Base-by-base conservation (phyloP, 1,140 invertebrate species). In the Lepidurus couesii region DNA sequence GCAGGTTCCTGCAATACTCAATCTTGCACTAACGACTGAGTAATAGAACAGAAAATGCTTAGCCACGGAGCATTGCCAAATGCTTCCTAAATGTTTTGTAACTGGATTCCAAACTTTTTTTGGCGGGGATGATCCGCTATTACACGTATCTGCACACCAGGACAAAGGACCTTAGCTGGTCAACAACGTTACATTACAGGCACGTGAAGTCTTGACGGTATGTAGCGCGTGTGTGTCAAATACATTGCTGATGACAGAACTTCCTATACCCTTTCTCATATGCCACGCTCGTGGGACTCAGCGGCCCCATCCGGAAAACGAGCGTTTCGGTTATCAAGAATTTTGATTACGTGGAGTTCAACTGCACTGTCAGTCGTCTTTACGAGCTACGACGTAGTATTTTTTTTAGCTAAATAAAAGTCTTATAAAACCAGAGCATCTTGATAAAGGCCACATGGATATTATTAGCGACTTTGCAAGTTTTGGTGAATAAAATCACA, bases 351-450 rank as follows among this genome's bases (percentile, higher is more conserved):
- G 13, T 1, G 21, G 53, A 65, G 21, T 65, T 65, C 34, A 21
- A 13, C 53, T 9, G 21, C 53, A 7, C 53, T 9, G 53, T 65
- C 53, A n/a, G 47, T 11, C 21, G 13, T 21, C 21, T 65, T 53
- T 65, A 65, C 8, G 53, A 65, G 8, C n/a, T 65, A 65, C 53
- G 53, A 65, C 53, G 53, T 65, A 65, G 53, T 65, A 65, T 65
- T 16, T 65, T 3, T 16, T 65, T 65, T 21, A n/a, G 0, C 7
- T 4, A 65, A 21, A 21, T 65, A 13, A 65, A 7, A 65, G 53
- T 65, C 53, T 21, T 7, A 16, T 21, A 65, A 34, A 65, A 65
- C 53, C 53, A 65, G 53, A 65, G 53, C 53, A 65, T 65, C 53
- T 65, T 65, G 53, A 65, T 65, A 65, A 65, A 65, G 21, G 21